These are phyloP conservation scores for Araneus ventricosus DNA, from an alignment of 1,140 invertebrate species.

Conservation along the genomic window DNA sequence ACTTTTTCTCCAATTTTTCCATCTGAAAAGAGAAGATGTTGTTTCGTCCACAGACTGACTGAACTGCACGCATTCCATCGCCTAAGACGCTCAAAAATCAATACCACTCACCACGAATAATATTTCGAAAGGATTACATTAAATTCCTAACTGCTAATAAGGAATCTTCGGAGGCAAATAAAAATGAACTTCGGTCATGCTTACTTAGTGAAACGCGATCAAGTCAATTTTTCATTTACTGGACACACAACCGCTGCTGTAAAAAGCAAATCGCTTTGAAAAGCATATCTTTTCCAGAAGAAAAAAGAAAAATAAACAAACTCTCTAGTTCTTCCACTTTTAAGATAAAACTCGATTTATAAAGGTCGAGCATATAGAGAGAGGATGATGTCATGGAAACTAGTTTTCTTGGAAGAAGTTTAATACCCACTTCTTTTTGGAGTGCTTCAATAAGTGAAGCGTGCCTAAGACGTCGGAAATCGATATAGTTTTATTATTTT, in stretches of 20 bases:
- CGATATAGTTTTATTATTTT: constrained; percentile 54
- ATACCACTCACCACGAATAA: neutral
- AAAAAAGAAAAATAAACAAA: constrained; percentile 22
- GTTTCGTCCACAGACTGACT: too few species aligned
- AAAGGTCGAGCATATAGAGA: constrained; percentile 37
- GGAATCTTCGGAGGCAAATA: neutral
- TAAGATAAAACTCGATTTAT: constrained; percentile 45
- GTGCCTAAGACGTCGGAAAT: constrained; percentile 59
- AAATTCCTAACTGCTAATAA: neutral
- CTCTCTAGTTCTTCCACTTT: neutral
- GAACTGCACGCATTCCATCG: too few species aligned
- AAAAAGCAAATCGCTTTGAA: constrained; percentile 19
- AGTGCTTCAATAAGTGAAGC: constrained; percentile 65
- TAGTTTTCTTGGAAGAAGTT: constrained; percentile 54
- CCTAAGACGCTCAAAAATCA: too few species aligned
- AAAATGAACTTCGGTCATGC: neutral
- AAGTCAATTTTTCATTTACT: constrained; percentile 25
- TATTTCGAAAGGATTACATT: neutral
- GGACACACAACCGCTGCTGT: neutral
- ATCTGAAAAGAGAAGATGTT: too few species aligned
- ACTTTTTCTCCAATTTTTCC: too few species aligned
- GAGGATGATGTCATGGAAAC: constrained; percentile 33
- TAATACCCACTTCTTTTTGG: constrained; percentile 54
- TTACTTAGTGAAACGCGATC: neutral
- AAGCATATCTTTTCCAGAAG: neutral